Percentiles rank a stretch among this genome's conserved stretches.
These are phyloP conservation scores for Tadarida brasiliensis DNA, from an alignment of 2,797 vertebrate species.

Conservation along the genomic window DNA sequence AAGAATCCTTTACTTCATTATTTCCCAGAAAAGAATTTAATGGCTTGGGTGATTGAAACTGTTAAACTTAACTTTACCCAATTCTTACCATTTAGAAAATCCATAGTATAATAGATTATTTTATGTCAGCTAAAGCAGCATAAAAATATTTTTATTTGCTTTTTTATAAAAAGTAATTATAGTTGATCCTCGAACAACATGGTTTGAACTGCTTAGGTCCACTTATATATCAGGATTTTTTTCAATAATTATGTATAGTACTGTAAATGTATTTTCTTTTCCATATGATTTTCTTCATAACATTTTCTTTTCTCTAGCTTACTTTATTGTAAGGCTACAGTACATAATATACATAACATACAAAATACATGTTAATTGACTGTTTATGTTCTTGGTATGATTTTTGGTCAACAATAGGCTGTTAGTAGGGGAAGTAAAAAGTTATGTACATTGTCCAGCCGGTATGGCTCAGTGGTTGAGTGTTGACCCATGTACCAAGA, in stretches of 20 bases:
- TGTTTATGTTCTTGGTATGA: not conserved
- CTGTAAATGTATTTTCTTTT: not conserved
- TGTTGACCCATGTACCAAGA: too few relatives aligned
- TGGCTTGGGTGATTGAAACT: constrained; percentile 50
- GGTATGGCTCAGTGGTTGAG: too few relatives aligned
- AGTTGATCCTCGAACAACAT: not conserved
- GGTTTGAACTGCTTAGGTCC: not conserved
- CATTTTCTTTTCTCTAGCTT: not conserved
- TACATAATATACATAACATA: not conserved
- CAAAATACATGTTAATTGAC: not conserved
- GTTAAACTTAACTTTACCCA: constrained; percentile 7
- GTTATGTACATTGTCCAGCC: not conserved
- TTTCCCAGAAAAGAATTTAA: constrained; percentile 24
- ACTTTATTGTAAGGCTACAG: not conserved
- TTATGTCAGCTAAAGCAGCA: constrained; percentile 39
- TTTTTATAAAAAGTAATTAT: not conserved
- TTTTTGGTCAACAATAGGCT: not conserved
- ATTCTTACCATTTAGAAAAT: not conserved
- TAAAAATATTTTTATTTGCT: not conserved
- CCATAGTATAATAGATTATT: not conserved
- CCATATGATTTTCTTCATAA: not conserved
- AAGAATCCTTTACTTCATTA: not conserved
- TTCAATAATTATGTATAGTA: not conserved
- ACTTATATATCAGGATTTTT: not conserved
- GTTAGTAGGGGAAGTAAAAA: not conserved